Evolutionary conservation across 2,888 invertebrate species (phyloP), one percentile per base, ranked within the genome.

Genomic region (Psylliodes chrysocephalus): DNA sequence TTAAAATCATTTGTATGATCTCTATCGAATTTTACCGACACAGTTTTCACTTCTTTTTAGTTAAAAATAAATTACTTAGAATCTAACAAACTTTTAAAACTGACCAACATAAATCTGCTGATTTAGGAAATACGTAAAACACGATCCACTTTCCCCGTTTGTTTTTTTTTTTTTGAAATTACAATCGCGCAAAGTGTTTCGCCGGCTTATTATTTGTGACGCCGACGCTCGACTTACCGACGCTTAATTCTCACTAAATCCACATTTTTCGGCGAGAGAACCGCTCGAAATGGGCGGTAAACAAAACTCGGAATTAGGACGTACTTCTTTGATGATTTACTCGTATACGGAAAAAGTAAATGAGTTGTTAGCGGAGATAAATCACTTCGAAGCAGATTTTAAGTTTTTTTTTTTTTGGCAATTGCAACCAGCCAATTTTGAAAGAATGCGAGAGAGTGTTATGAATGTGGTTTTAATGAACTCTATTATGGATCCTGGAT

Each of bases 241-340:
- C 64, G 61, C 51, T 51, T 35, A 42, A 38, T 64, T 51, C 51
- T 14, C 12, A 65, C 56, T 65, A 54, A 65, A 49, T 60, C 40
- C 14, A 35, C 3, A 19, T 30, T 25, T 46, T 54, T 25, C 44
- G 30, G 18, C 28, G 44, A 15, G 12, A 15, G 14, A n/a, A n/a
- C n/a, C 44, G 52, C 28, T 55, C 42, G 30, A 44, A 62, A 62
- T 28, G 18, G 42, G 42, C 52, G 44, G 60, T 60, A 51, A 55
- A 60, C 60, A 55, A 56, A 56, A 51, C 51, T 61, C 55, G 55
- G 54, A 64, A 60, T 51, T 64, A 55, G 60, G 19, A 60, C 60
- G 56, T 51, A 55, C 12, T 60, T 55, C 30, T 28, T 25, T 40
- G 57, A 42, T 49, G 7, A 52, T 28, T 40, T 18, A 14, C 2